Conservation (phyloP, 2,888 invertebrate genomes). For the Eupsilia transversa region DNA sequence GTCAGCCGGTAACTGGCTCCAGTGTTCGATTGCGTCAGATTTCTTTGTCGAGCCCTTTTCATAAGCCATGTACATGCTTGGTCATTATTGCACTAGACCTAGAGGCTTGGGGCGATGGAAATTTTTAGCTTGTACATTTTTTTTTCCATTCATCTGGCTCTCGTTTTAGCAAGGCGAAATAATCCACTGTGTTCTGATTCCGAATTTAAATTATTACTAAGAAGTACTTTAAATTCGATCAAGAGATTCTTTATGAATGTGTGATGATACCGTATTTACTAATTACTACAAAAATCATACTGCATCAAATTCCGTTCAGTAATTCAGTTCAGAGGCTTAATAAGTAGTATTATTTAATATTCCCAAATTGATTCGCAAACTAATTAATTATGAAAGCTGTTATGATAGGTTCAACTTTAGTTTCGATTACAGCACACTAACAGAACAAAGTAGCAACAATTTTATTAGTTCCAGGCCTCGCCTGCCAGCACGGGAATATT, state of each 20-base stretch:
- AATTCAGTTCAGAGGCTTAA: neutral
- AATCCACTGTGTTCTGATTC: neutral
- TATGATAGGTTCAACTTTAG: constrained; percentile 11
- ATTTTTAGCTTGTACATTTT: neutral
- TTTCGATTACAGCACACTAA: constrained; percentile 22
- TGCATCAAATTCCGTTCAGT: neutral
- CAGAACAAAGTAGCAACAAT: constrained; percentile 32
- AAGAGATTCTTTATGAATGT: neutral
- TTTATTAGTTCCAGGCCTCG: constrained; percentile 10
- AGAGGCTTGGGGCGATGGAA: neutral
- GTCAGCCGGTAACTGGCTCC: constrained; percentile 29
- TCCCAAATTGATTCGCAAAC: neutral
- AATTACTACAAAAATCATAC: neutral
- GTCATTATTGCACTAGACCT: constrained; percentile 4
- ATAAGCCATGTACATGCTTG: constrained; percentile 1
- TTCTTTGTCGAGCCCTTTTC: constrained; percentile 40
- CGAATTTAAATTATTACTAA: neutral
- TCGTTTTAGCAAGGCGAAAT: neutral
- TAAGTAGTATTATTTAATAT: neutral
- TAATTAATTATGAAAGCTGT: neutral
- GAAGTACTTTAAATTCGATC: neutral
- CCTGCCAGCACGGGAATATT: constrained; percentile 20
- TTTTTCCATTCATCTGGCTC: neutral
- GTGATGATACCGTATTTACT: neutral
- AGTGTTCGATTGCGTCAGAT: constrained; percentile 52